phyloP scores from a whole-genome alignment of 2,797 vertebrate genomes.

The Pogonophryne albipinna region DNA sequence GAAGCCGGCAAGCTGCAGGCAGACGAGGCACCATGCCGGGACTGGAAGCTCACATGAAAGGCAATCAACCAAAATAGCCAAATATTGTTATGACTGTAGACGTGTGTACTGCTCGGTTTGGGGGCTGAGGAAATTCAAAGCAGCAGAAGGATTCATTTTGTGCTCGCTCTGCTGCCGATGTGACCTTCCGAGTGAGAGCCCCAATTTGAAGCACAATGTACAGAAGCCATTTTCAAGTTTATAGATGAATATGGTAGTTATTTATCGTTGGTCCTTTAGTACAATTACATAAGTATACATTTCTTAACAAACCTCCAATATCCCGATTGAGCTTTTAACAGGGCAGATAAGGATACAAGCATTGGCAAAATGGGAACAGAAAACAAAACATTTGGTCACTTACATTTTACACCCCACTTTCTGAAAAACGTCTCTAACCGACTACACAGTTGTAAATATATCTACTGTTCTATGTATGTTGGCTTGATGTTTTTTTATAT shows the following conservation, averaged over 20 bases:
- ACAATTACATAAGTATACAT: background rate
- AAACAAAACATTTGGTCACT: too few species aligned
- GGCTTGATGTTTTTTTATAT: too few species aligned
- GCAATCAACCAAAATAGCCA: constrained; percentile 73
- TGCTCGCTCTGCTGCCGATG: constrained; percentile 18
- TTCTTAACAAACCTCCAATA: background rate
- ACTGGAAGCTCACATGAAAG: constrained; percentile 74
- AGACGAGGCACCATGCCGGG: constrained; percentile 69
- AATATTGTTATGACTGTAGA: constrained; percentile 60
- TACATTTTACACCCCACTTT: background rate
- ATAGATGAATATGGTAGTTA: background rate
- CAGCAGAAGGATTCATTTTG: constrained; percentile 30
- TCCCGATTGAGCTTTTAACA: constrained; percentile 1
- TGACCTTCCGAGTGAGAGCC: constrained; percentile 28
- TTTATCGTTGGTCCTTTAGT: background rate
- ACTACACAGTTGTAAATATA: background rate
- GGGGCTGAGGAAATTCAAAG: constrained; percentile 41
- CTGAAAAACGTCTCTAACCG: background rate
- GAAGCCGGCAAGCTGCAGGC: constrained; percentile 74
- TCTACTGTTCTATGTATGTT: background rate
- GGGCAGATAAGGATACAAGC: constrained; percentile 13
- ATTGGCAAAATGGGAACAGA: background rate
- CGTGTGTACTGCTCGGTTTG: constrained; percentile 48
- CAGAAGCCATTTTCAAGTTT: background rate
- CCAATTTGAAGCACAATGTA: constrained; percentile 9